Percentiles rank a stretch among this genome's conserved stretches.
Evolutionary conservation across 2,888 invertebrate species (phyloP).

Genomic region (Myathropa florea): DNA sequence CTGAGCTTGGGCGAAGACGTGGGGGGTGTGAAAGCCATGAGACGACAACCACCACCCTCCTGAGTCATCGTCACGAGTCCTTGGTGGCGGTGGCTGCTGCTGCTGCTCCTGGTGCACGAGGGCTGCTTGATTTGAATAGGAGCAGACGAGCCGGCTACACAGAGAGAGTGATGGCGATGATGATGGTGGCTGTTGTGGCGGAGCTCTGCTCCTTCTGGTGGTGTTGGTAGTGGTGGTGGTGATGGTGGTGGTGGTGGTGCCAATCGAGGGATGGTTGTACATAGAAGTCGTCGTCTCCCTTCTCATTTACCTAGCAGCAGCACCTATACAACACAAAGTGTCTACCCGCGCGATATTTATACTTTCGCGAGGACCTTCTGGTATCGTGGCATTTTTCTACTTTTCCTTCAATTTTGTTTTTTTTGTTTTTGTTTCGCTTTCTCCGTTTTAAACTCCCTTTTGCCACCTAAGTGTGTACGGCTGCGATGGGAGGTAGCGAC

Average conservation of each 20-base stretch:
- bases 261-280: conserved; percentile 33
- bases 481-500: conserved; percentile 17
- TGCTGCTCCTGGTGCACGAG: conserved; percentile 55
- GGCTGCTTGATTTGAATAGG: conserved; percentile 66
- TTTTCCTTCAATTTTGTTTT: conserved; percentile 19
- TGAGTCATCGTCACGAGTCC: conserved; percentile 71
- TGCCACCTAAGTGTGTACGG: conserved; percentile 51
- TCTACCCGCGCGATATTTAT: conserved; percentile 67
- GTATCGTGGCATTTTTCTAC: conserved; percentile 27
- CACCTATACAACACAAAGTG: conserved; percentile 68
- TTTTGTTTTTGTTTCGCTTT: conserved; percentile 39
- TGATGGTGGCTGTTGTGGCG: conserved; percentile 24
- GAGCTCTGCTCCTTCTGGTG: conserved; percentile 4
- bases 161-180: conserved; percentile 40
- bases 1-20: neutral
- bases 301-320: conserved; percentile 64
- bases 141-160: conserved; percentile 70
- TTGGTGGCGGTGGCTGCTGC: conserved; percentile 59
- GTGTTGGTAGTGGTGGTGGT: conserved; percentile 31
- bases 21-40: conserved; percentile 58
- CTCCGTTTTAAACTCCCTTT: conserved; percentile 38
- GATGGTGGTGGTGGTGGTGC: conserved; percentile 26
- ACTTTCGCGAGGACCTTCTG: conserved; percentile 69
- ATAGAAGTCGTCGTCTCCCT: conserved; percentile 47
- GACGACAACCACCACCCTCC: conserved; percentile 56